Conservation (phyloP, 2,113 vertebrate genomes). For the Dicentrarchus labrax region DNA sequence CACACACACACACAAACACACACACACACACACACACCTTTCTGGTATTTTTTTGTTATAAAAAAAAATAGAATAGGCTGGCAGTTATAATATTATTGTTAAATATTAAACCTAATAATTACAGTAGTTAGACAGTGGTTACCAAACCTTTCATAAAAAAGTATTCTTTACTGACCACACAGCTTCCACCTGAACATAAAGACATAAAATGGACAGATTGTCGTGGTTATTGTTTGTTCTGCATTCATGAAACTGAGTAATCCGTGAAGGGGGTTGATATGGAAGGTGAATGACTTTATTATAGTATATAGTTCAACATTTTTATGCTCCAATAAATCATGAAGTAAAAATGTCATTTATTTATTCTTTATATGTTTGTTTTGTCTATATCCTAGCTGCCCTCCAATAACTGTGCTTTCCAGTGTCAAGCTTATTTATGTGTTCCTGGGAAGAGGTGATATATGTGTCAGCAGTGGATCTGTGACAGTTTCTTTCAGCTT, state of each 20-base stretch:
- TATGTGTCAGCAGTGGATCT: constrained; percentile 65
- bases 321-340: constrained; percentile 16
- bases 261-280: background rate
- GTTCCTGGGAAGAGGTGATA: constrained; percentile 61
- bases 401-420: constrained; percentile 35
- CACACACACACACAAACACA: background rate
- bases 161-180: background rate
- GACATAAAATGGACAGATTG: background rate
- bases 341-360: constrained; percentile 29
- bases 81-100: background rate
- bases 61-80: background rate
- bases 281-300: background rate
- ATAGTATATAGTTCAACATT: background rate
- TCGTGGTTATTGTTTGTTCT: constrained; percentile 2
- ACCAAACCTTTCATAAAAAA: background rate
- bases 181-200: background rate
- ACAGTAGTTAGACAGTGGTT: background rate
- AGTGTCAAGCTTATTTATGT: constrained; percentile 53
- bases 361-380: constrained; percentile 57
- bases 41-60: background rate
- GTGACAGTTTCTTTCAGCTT: constrained; percentile 71
- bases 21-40: background rate
- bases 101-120: background rate
- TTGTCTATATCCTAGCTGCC: constrained; percentile 39
- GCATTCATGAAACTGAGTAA: constrained; percentile 14